These are phyloP conservation scores for Pristionchus mayeri DNA, from an alignment of 2,888 invertebrate species.

Conservation along the genomic window DNA sequence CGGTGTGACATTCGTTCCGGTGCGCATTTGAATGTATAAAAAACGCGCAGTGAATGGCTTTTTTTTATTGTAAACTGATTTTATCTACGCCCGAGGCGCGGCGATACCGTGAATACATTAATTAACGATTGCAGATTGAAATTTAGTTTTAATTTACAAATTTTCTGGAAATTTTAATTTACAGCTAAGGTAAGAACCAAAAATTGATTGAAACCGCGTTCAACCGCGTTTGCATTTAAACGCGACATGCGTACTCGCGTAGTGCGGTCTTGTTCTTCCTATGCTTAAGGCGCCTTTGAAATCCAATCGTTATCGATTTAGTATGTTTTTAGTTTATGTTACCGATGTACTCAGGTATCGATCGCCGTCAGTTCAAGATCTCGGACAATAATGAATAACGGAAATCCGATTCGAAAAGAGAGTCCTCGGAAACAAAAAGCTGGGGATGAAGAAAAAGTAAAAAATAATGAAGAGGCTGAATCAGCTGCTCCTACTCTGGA, in stretches of 20 bases:
- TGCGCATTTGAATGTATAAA: no score
- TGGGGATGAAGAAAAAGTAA: neutral
- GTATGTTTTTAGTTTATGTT: neutral
- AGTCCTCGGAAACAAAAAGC: conserved; percentile 8
- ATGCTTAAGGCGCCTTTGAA: neutral
- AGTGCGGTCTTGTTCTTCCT: neutral
- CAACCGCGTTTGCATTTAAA: no score
- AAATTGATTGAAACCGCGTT: no score
- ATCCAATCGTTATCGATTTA: conserved; percentile 12
- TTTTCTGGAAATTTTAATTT: no score
- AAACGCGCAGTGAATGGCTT: neutral
- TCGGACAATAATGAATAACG: conserved; percentile 1
- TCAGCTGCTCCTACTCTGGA: neutral
- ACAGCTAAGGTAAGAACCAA: no score
- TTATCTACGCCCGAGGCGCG: no score
- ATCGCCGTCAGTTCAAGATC: neutral
- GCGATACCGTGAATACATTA: no score
- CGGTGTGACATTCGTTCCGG: no score
- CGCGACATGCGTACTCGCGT: neutral
- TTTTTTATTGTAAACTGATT: no score
- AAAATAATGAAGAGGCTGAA: neutral
- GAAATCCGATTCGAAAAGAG: neutral
- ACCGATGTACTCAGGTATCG: neutral
- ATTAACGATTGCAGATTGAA: no score
- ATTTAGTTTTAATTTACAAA: no score